phyloP scores from a whole-genome alignment of 2,888 invertebrate genomes.

The Stenoptilia bipunctidactyla region DNA sequence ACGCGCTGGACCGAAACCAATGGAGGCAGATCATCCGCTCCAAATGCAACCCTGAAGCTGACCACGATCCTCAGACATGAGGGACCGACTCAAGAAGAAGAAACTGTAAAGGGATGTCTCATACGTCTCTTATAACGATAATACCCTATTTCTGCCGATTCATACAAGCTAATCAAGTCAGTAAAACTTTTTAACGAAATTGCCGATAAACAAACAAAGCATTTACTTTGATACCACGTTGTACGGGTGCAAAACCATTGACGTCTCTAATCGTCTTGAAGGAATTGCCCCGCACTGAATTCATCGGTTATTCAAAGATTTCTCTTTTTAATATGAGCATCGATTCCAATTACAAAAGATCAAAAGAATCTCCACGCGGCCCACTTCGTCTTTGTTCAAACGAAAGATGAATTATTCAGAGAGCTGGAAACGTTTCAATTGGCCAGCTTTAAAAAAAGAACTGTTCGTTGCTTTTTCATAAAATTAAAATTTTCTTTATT shows the following conservation, averaged over 20 bases:
- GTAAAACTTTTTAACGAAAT: too few relatives aligned
- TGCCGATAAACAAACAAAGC: conserved; percentile 1
- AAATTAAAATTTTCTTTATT: conserved; percentile 66
- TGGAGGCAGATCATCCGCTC: too few relatives aligned
- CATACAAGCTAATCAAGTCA: too few relatives aligned
- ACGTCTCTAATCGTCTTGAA: conserved; percentile 53
- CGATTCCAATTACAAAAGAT: conserved; percentile 73
- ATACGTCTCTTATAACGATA: too few relatives aligned
- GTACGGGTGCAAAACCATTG: conserved; percentile 38
- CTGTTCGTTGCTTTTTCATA: conserved; percentile 69
- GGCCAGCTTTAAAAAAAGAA: conserved; percentile 69
- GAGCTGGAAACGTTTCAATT: conserved; percentile 72
- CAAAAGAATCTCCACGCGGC: conserved; percentile 70
- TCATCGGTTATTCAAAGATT: conserved; percentile 59
- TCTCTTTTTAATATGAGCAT: conserved; percentile 71
- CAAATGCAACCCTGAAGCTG: too few relatives aligned
- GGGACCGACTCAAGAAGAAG: too few relatives aligned
- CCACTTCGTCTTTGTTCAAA: conserved; percentile 72
- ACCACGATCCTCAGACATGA: too few relatives aligned
- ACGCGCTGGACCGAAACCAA: too few relatives aligned
- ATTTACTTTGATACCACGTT: conserved; percentile 14
- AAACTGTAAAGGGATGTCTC: too few relatives aligned
- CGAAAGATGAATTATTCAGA: conserved; percentile 71
- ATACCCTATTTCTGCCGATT: too few relatives aligned
- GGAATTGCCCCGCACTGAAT: conserved; percentile 65